A percentile compares a stretch with the other conserved stretches of the same genome.
These are phyloP conservation scores for Himalopsyche anomala DNA, from an alignment of 2,888 invertebrate genomes.

Conservation along the genomic window DNA sequence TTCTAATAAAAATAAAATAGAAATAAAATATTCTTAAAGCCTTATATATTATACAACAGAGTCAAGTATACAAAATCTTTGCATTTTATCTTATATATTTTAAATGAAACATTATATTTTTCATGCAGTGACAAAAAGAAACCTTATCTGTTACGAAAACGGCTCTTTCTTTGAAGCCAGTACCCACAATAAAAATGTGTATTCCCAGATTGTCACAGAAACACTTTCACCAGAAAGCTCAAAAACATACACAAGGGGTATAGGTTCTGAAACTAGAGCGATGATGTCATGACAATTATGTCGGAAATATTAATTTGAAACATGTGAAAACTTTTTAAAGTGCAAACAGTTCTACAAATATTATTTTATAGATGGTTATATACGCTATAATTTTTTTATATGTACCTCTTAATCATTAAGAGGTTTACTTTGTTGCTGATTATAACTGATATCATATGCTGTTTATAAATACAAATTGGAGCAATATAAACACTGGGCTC, in stretches of 20 bases:
- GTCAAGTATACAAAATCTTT: not conserved
- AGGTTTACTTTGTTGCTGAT: too few relatives aligned
- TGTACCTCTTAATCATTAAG: too few relatives aligned
- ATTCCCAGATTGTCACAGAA: slow-evolving; percentile 27
- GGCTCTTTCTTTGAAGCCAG: slow-evolving; percentile 23
- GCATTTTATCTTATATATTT: slow-evolving; percentile 21
- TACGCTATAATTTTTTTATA: too few relatives aligned
- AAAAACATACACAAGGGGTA: not conserved
- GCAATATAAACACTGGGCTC: too few relatives aligned
- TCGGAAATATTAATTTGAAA: too few relatives aligned
- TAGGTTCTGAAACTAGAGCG: not conserved
- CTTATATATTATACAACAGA: not conserved
- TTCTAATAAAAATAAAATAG: not conserved
- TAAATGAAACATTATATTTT: slow-evolving; percentile 25
- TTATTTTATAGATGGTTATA: too few relatives aligned
- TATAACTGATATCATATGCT: too few relatives aligned
- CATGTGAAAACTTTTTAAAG: too few relatives aligned
- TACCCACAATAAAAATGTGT: not conserved
- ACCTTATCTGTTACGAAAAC: slow-evolving; percentile 19
- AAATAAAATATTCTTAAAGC: not conserved
- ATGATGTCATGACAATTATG: not conserved
- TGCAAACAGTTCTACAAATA: too few relatives aligned
- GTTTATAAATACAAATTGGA: too few relatives aligned
- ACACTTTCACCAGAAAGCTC: slow-evolving; percentile 34
- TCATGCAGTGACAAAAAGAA: slow-evolving; percentile 36